Evolutionary conservation across 2,888 invertebrate genomes (phyloP).

Genomic region (Ennomos erosarius): DNA sequence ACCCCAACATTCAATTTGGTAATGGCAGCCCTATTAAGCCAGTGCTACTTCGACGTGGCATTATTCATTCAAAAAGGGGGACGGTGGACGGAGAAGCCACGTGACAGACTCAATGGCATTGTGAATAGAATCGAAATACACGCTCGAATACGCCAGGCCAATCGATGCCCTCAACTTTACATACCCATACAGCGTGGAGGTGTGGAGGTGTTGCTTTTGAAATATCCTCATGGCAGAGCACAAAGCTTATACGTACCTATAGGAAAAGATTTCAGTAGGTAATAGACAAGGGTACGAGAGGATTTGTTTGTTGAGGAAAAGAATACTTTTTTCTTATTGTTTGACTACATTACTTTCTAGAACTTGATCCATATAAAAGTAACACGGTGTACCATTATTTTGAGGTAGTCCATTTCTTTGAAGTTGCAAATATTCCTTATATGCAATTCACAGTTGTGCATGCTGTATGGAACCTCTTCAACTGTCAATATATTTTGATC

Average conservation of each 20-base stretch:
- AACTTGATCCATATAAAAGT: no score
- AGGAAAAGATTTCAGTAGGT: no score
- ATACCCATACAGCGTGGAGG: slow-evolving; percentile 1
- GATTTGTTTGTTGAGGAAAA: no score
- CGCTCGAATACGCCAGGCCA: slow-evolving; percentile 29
- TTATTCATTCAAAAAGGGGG: slow-evolving; percentile 70
- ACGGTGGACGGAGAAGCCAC: slow-evolving; percentile 41
- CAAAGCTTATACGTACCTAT: no score
- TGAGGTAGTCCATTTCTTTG: no score
- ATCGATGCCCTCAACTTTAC: slow-evolving; percentile 25
- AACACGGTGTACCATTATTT: no score
- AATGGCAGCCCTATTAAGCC: slow-evolving; percentile 27
- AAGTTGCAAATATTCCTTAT: no score
- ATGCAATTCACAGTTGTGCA: no score
- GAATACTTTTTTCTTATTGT: no score
- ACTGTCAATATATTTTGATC: slow-evolving; percentile 35
- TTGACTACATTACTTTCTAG: no score
- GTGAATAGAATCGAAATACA: slow-evolving; percentile 42
- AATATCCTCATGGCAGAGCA: background rate
- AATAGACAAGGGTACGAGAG: no score
- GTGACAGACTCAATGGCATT: slow-evolving; percentile 49
- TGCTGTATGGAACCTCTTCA: no score
- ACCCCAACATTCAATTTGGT: background rate
- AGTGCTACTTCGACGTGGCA: slow-evolving; percentile 54
- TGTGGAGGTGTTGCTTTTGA: slow-evolving; percentile 13